A percentile compares a stretch with the other conserved stretches of the same genome.
Evolutionary conservation across 2,797 vertebrate species (phyloP).

Genomic region (Rousettus madagascariensis): DNA sequence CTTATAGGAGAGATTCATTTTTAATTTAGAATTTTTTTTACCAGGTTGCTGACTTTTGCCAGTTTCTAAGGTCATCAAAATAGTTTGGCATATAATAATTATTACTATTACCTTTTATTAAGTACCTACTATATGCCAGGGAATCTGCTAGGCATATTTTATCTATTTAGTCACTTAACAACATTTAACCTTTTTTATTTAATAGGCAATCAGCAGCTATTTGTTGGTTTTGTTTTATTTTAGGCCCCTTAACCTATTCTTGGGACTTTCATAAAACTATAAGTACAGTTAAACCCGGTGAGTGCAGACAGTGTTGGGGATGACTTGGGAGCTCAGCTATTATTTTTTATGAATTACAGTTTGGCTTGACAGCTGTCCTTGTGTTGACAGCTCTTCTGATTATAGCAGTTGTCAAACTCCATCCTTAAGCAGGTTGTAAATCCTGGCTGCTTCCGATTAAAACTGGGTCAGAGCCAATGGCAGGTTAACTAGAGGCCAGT

Average conservation of each 20-base stretch:
- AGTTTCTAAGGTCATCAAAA: conserved; percentile 46
- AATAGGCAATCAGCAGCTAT: background rate
- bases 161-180: conserved; percentile 48
- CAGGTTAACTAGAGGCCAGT: conserved; percentile 83
- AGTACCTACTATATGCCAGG: background rate
- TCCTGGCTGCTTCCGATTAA: conserved; percentile 84
- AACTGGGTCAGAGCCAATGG: conserved; percentile 81
- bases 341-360: conserved; percentile 81
- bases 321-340: conserved; percentile 79
- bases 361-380: conserved; percentile 87
- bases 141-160: conserved; percentile 21
- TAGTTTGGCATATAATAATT: background rate
- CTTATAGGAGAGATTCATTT: conserved; percentile 34
- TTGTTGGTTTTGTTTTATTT: conserved; percentile 63
- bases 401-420: conserved; percentile 83
- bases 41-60: conserved; percentile 23
- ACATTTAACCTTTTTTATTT: conserved; percentile 57
- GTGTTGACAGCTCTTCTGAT: conserved; percentile 87
- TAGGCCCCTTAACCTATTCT: conserved; percentile 32
- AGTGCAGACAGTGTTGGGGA: conserved; percentile 55
- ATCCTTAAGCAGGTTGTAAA: conserved; percentile 84
- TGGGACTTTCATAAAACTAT: conserved; percentile 50
- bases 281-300: conserved; percentile 74
- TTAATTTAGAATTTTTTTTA: conserved; percentile 44
- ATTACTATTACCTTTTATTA: background rate